These are phyloP conservation scores for Pseudorectes ferrugineus DNA, from an alignment of 2,113 vertebrate genomes.

Conservation along the genomic window DNA sequence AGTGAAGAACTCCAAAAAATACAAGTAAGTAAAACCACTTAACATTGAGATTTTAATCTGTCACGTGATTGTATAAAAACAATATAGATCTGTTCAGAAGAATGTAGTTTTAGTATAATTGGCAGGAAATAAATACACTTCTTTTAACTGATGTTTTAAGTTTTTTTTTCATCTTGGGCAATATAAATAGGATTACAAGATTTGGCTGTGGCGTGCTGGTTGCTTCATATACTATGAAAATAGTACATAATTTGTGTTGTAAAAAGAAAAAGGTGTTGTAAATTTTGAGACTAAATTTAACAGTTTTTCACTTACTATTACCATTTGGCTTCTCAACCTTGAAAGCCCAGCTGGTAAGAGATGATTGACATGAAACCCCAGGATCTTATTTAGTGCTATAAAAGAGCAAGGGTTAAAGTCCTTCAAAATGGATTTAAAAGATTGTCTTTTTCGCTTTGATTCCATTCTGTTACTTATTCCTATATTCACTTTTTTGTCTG, in stretches of 20 bases:
- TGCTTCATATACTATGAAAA: not conserved
- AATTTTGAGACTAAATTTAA: not conserved
- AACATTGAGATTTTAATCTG: not conserved
- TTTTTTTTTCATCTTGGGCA: not conserved
- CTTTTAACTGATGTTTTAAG: not conserved
- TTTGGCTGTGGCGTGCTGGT: not conserved
- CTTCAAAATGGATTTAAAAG: not conserved
- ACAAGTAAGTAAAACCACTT: conserved; percentile 68
- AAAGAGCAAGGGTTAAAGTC: not conserved
- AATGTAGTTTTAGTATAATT: not conserved
- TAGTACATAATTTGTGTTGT: not conserved
- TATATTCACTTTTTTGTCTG: not conserved
- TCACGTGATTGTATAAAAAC: not conserved
- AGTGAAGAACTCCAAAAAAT: conserved; percentile 63
- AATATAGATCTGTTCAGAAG: not conserved
- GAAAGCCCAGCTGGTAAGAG: not conserved
- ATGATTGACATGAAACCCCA: not conserved
- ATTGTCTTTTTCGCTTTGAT: not conserved
- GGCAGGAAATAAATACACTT: not conserved
- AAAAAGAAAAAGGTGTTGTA: not conserved
- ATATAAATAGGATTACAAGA: not conserved
- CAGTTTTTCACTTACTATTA: not conserved
- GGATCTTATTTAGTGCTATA: not conserved
- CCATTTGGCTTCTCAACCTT: not conserved
- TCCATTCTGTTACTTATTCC: not conserved